A percentile compares a stretch with the other conserved stretches of the same genome.
These are phyloP conservation scores for Microtus montanus DNA, from an alignment of 2,113 vertebrate species.

Conservation along the genomic window DNA sequence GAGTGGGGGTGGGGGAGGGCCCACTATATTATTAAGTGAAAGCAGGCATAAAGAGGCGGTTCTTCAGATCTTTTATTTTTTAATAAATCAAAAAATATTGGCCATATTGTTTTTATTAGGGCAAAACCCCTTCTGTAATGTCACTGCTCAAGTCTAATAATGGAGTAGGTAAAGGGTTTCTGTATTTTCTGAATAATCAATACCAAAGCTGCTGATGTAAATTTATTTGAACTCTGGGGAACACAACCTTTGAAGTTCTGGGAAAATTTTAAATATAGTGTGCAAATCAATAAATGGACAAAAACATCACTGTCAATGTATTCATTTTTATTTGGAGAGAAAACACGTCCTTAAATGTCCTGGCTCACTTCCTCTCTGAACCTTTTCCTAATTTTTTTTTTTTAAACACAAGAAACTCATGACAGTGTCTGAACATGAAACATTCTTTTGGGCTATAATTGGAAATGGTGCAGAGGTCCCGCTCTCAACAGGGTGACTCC, in stretches of 20 bases:
- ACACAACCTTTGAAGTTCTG: slow-evolving; percentile 48
- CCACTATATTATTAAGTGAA: slow-evolving; percentile 70
- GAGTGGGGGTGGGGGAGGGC: too few species aligned
- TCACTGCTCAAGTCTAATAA: slow-evolving; percentile 42
- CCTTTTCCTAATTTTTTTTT: slow-evolving; percentile 36
- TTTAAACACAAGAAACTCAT: slow-evolving; percentile 55
- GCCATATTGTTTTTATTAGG: slow-evolving; percentile 75
- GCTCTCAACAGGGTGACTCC: slow-evolving; percentile 29
- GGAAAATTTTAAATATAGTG: slow-evolving; percentile 67
- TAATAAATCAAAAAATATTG: slow-evolving; percentile 73
- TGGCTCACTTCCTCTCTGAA: slow-evolving; percentile 36
- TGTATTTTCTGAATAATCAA: slow-evolving; percentile 73
- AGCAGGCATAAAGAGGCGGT: slow-evolving; percentile 67
- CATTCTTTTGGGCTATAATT: slow-evolving; percentile 51
- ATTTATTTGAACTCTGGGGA: slow-evolving; percentile 72
- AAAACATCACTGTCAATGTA: slow-evolving; percentile 69
- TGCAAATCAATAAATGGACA: slow-evolving; percentile 70
- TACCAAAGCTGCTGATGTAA: slow-evolving; percentile 77
- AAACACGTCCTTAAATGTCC: slow-evolving; percentile 38
- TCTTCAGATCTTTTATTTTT: slow-evolving; percentile 72
- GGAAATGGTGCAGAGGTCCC: slow-evolving; percentile 25
- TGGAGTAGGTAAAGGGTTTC: slow-evolving; percentile 50
- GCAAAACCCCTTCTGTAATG: slow-evolving; percentile 59
- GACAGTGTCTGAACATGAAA: slow-evolving; percentile 27
- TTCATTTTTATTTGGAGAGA: slow-evolving; percentile 54